Evolutionary conservation across 2,888 invertebrate species (phyloP), one percentile per base, ranked within the genome.

Genomic region (Exocentrus adspersus): DNA sequence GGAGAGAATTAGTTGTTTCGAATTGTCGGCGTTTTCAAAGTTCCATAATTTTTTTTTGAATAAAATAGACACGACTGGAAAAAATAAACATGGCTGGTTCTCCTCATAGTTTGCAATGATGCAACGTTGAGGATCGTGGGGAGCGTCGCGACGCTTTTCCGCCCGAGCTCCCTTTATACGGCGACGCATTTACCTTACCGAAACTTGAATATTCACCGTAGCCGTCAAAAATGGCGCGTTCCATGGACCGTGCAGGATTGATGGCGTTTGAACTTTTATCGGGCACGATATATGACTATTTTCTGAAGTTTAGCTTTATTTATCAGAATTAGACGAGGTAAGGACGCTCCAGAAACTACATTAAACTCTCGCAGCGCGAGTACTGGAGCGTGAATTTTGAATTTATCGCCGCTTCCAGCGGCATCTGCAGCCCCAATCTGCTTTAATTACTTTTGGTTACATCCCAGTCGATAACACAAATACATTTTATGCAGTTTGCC

Each of bases 211-310:
- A 63, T 63, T 63, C 66, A 70, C 64, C 64, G 62, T 68, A 65
- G 66, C 63, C 60, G 64, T 64, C 68, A 64, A 66, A 70, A 64
- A 58, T 60, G 60, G 64, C 67, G 54, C 56, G 64, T 41, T 68
- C 68, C 67, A 70, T 70, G 68, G 63, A 43, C 64, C 68, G 70
- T 63, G 60, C 51, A 68, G 62, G 68, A 71, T 71, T 70, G 65
- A 71, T 71, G 66, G 62, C 54, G 67, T 62, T 68, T 65, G 64
- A 68, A 68, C 56, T 71, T 71, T 71, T 68, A 70, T 71, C 65
- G 62, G 16, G 41, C 41, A 65, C 61, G 61, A 65, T 65, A 65
- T 65, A 65, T 65, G 65, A 54, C 65, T 53, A 58, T 61, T 65
- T 65, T 61, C 56, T 52, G 58, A 58, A 61, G 61, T 65, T 64